Evolutionary conservation across 2,113 vertebrate genomes (phyloP), one percentile per base, ranked within the genome.

Genomic region (Gopherus flavomarginatus): DNA sequence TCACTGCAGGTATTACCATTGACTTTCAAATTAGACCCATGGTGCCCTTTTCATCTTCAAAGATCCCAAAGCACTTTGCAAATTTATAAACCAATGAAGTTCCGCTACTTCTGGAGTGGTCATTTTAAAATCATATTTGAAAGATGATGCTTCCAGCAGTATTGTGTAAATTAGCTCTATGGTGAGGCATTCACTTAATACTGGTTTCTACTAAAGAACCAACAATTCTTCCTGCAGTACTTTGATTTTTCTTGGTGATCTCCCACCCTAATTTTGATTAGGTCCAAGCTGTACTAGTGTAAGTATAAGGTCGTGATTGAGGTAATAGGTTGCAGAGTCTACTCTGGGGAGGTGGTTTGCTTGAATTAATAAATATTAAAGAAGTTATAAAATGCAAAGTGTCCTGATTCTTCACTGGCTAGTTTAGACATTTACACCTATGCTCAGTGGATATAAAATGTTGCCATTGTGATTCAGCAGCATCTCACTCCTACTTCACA

Each of bases 391-490:
- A 78, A 47, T 78, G 42, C 82, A 59, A 35, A 87, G 86, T 65
- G 78, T 19, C 38, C 19, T 75, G 42, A 87, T 79, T 47, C 92
- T 88, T 86, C 4, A 0, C 26, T 27, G 84, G 87, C 83, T 86
- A 65, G 49, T 88, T 65, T 54, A 1, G 21, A 38, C 78, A 85
- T 91, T 0, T 1, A 95, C 92, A 88, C 79, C 92, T 92, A 26
- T 86, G 83, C 81, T 88, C 85, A 82, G 90, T 86, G 92, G 14
- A 75, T 54, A 47, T 50, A 78, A 96, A 83, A 88, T 92, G 89
- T 56, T 75, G 42, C 31, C 56, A 84, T 65, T 96, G 95, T 86
- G 81, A 83, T 94, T 96, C 86, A 21, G 89, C 88, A 79, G 75
- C 50, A 42, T 84, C 92, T 80, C 62, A 27, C 65, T 93, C 92